Evolutionary conservation across 2,888 invertebrate species (phyloP).

Genomic region (Blomia tropicalis): DNA sequence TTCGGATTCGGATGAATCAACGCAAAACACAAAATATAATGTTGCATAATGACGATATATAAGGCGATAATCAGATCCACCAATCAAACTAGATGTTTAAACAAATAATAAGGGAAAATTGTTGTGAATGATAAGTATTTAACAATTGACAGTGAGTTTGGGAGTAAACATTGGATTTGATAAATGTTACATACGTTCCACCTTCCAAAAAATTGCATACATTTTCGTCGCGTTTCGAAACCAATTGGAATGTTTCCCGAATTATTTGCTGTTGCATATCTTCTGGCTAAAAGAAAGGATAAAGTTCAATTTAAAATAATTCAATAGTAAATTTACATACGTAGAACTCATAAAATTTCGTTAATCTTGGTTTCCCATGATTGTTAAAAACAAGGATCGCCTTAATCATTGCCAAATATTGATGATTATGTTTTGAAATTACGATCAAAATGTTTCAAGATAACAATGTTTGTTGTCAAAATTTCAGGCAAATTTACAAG

Average conservation of each 20-base stretch:
- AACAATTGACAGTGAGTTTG: constrained; percentile 9
- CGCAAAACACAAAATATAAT: constrained; percentile 95
- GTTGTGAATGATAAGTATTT: neutral
- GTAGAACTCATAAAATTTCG: constrained; percentile 43
- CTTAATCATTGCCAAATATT: constrained; percentile 39
- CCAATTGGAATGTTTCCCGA: constrained; percentile 94
- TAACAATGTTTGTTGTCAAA: neutral
- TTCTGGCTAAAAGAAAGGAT: constrained; percentile 47
- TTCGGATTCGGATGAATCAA: constrained; percentile 96
- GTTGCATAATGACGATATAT: constrained; percentile 98
- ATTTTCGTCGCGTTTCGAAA: constrained; percentile 95
- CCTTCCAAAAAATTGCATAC: constrained; percentile 99
- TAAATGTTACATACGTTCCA: constrained; percentile 54
- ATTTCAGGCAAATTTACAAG: neutral
- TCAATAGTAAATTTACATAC: constrained; percentile 32
- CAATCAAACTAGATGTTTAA: constrained; percentile 60
- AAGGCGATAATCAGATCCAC: constrained; percentile 92
- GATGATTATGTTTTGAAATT: neutral
- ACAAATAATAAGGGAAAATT: constrained; percentile 6
- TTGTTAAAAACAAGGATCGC: constrained; percentile 45
- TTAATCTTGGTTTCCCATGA: constrained; percentile 42
- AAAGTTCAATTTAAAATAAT: neutral
- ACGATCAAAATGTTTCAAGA: neutral
- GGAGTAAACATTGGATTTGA: too few species aligned
- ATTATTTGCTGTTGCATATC: constrained; percentile 99